Base-by-base conservation (phyloP, 2,888 invertebrate species). In the Apotomis capreana region DNA sequence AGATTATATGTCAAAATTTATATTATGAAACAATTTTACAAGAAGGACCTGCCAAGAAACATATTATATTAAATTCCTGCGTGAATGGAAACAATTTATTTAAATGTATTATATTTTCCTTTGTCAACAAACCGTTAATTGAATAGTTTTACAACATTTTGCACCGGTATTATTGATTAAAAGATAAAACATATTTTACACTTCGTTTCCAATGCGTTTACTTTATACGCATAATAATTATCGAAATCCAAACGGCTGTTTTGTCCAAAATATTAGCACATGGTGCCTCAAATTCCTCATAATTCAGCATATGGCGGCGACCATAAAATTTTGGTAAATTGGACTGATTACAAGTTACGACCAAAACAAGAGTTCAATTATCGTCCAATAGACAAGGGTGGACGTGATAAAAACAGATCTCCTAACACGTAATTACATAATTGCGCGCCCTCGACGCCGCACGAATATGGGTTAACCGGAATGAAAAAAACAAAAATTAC, bases 321-420 rank as follows among this genome's bases (percentile, higher is more conserved):
- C 57, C 68, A 69, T 69, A 72, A 63, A 76, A 78, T 78, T 78
- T 79, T 78, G 61, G 62, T 51, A 74, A 71, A 71, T 74, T 75
- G 78, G 87, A 85, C 90, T 84, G 81, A 86, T 80, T 87, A 84
- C 77, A 83, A 88, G 89, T 90, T 88, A 90, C 86, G 82, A 84
- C 82, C 87, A 87, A 89, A 91, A 91, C 89, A 89, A 91, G 90
- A 88, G 88, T 82, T 89, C 89, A 90, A 92, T 92, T 92, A 92
- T 90, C 86, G 85, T 86, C 82, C 84, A 83, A 91, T 92, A 92
- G 92, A 92, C 91, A 90, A 90, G 92, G 92, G 92, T 92, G 89
- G 91, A 93, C 91, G 92, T 92, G 93, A 91, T 93, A 93, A 93
- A 92, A 93, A 92, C 93, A 92, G 87, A 93, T 93, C 90, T 91